These are phyloP conservation scores for Sarcophilus harrisii DNA, from an alignment of 2,797 vertebrate genomes.

Conservation along the genomic window DNA sequence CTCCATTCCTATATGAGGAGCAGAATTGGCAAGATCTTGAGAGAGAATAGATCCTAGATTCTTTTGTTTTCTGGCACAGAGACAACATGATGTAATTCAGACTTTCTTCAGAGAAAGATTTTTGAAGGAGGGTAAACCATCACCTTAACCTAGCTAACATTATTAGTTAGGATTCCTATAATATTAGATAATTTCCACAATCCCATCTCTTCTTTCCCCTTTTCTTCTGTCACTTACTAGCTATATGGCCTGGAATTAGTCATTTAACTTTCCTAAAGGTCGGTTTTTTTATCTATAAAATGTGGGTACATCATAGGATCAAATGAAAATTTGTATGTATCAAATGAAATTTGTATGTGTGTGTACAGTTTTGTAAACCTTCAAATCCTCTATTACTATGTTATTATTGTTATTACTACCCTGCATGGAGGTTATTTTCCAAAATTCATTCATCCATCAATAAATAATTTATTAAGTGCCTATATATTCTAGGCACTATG, in stretches of 20 bases:
- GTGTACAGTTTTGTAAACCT: not conserved
- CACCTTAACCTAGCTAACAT: not conserved
- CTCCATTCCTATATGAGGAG: not conserved
- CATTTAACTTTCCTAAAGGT: not conserved
- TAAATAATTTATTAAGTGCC: not conserved
- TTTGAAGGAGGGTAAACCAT: not conserved
- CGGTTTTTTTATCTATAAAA: not conserved
- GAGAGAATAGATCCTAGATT: not conserved
- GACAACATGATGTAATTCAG: not conserved
- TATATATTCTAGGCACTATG: not conserved
- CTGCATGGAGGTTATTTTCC: not conserved
- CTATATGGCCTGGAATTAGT: not conserved
- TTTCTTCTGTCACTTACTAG: not conserved
- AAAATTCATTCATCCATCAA: not conserved
- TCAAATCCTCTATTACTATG: not conserved
- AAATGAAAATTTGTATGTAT: not conserved
- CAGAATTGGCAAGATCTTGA: not conserved
- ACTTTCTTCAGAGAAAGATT: not conserved
- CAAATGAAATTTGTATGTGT: not conserved
- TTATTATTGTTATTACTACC: not conserved
- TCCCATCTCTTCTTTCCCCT: not conserved
- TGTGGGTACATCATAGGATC: not conserved
- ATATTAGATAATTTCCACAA: not conserved
- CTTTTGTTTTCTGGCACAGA: not conserved
- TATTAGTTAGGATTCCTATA: not conserved